Base-by-base conservation (phyloP, 2,888 invertebrate genomes). In the Callyntrura sp. region DNA sequence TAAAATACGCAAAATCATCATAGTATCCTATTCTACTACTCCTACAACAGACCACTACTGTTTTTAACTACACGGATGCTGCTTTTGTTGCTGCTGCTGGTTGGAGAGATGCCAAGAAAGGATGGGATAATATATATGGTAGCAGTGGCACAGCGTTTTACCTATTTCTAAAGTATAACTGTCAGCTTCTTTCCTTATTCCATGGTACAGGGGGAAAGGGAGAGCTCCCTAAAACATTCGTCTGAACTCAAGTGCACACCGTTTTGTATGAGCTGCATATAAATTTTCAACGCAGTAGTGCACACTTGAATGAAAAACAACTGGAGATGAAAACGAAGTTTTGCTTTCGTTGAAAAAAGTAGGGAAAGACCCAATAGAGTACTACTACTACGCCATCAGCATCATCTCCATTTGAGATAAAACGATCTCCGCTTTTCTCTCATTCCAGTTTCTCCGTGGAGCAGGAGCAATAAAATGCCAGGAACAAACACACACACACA, bases 1-100 rank as follows among this genome's bases (percentile, higher is more conserved):
- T 65, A 48, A 82, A 82, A 82, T 85, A 85, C 85, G 85, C 85
- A 76, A 70, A 85, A 85, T 85, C 55, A 70, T 76, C 60, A 76
- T 85, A 57, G 17, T 83, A 23, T 25, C 23, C 20, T 20, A 3
- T 20, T 48, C 20, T 76, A 43, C 76, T 17, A 76, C 45, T 20
- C 73, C 5, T 62, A 17, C 23, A 4, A 35, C 35, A 35, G 35
- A 35, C 35, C 35, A 35, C 35, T 35, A 62, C 62, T 62, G 62
- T 62, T 62, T 62, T 62, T 51, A 62, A 25, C 25, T 62, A 62
- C 35, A 35, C 35, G 35, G 6, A 35, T 35, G 35, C 35, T 35
- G 35, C 35, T 35, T 35, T 62, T 62, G 62, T 23, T 62, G 20
- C 62, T 62, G 23, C 20, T 62, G 62, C 62, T 23, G 62, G 62